Evolutionary conservation across 2,888 invertebrate species (phyloP).

Genomic region (Morpho achilles): DNA sequence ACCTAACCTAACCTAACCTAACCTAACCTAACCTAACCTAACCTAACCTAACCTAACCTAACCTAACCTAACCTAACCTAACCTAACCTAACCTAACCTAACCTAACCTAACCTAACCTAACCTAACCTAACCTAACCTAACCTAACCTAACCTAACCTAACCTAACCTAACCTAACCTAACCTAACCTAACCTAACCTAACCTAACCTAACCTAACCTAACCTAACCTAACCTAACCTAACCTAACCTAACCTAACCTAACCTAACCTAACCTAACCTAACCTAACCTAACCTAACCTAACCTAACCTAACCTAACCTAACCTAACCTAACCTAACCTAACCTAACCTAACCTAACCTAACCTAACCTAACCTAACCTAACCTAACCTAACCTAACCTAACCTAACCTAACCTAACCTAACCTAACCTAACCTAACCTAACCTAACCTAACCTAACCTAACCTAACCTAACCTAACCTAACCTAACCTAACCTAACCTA

Average conservation of each 20-base stretch:
- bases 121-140: constrained; percentile 26
- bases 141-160: constrained; percentile 23
- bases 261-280: constrained; percentile 27
- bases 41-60: constrained; percentile 20
- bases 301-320: constrained; percentile 26
- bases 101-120: constrained; percentile 16
- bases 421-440: constrained; percentile 15
- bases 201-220: constrained; percentile 28
- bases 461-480: constrained; percentile 15
- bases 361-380: constrained; percentile 30
- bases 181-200: constrained; percentile 30
- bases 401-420: constrained; percentile 29
- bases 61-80: constrained; percentile 21
- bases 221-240: constrained; percentile 27
- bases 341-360: constrained; percentile 21
- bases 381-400: constrained; percentile 28
- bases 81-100: constrained; percentile 21
- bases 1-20: too few species aligned
- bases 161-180: constrained; percentile 26
- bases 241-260: constrained; percentile 26
- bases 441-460: not conserved
- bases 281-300: constrained; percentile 29
- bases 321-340: constrained; percentile 22
- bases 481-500: constrained; percentile 28
- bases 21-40: constrained; percentile 30